Percentiles rank a stretch among this genome's conserved stretches.
Evolutionary conservation across 2,113 vertebrate species (phyloP).

Genomic region (Charadrius vociferus): DNA sequence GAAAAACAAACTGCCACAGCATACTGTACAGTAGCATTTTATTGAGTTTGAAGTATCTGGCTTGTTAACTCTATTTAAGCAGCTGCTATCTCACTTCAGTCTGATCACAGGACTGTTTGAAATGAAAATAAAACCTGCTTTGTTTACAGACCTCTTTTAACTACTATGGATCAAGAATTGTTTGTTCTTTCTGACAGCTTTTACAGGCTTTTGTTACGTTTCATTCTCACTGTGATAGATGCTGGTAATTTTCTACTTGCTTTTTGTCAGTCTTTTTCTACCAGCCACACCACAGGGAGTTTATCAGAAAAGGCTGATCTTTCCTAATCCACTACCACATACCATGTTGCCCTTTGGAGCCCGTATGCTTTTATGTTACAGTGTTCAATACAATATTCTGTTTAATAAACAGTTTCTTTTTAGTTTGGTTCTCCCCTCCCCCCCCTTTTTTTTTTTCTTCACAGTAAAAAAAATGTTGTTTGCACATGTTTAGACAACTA

Average conservation of each 20-base stretch:
- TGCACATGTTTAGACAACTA: conserved; percentile 5
- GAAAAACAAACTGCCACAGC: conserved; percentile 52
- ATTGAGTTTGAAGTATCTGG: conserved; percentile 52
- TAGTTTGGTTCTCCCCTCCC: not conserved
- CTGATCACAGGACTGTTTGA: conserved; percentile 63
- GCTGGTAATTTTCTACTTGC: conserved; percentile 28
- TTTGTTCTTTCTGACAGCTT: conserved; percentile 39
- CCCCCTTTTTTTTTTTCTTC: not conserved
- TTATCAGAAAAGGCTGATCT: conserved; percentile 20
- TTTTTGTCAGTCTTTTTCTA: conserved; percentile 24
- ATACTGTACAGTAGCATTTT: conserved; percentile 59
- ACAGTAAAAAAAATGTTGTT: not conserved
- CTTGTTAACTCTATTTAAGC: conserved; percentile 69
- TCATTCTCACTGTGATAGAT: conserved; percentile 31
- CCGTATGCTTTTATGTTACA: not conserved
- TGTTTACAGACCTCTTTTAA: conserved; percentile 53
- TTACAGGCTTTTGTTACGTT: conserved; percentile 41
- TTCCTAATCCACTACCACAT: not conserved
- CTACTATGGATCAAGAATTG: conserved; percentile 21
- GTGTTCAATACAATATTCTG: not conserved
- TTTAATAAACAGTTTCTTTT: not conserved
- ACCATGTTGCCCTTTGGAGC: not conserved
- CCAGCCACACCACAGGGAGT: not conserved
- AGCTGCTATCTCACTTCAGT: conserved; percentile 54
- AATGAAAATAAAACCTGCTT: conserved; percentile 65